phyloP scores from a whole-genome alignment of 2,113 vertebrate species.

The Pao palembangensis region DNA sequence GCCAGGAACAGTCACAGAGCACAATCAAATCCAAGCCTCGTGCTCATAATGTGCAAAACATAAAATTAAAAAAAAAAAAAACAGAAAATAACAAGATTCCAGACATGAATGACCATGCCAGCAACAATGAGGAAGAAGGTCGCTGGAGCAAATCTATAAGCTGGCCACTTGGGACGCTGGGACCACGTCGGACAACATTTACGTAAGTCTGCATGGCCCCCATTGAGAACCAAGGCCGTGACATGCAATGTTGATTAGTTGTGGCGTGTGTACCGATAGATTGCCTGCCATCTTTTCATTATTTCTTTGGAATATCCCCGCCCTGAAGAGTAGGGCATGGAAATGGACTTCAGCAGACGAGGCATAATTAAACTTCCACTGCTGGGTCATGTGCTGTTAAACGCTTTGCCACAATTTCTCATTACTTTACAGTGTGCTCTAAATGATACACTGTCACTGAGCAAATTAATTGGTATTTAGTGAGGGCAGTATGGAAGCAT shows the following conservation, averaged over 20 bases:
- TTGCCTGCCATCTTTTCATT: slow-evolving; percentile 69
- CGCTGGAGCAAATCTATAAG: too few species aligned
- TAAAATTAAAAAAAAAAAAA: too few species aligned
- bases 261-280: slow-evolving; percentile 60
- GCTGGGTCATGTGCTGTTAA: slow-evolving; percentile 68
- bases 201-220: slow-evolving; percentile 26
- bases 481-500: slow-evolving; percentile 50
- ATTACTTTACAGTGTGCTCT: slow-evolving; percentile 64
- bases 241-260: slow-evolving; percentile 62
- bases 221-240: slow-evolving; percentile 12
- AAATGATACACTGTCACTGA: slow-evolving; percentile 63
- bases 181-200: slow-evolving; percentile 30
- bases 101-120: too few species aligned
- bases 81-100: too few species aligned
- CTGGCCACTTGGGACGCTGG: too few species aligned
- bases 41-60: background rate
- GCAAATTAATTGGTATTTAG: slow-evolving; percentile 62
- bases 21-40: slow-evolving; percentile 49
- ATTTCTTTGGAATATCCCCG: slow-evolving; percentile 47
- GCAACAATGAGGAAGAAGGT: too few species aligned
- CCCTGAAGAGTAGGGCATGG: slow-evolving; percentile 56
- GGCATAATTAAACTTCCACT: slow-evolving; percentile 72
- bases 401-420: slow-evolving; percentile 64
- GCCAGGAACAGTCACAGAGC: slow-evolving; percentile 52
- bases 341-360: slow-evolving; percentile 54